Evolutionary conservation across 2,797 vertebrate genomes (phyloP).

Genomic region (Tachyglossus aculeatus): DNA sequence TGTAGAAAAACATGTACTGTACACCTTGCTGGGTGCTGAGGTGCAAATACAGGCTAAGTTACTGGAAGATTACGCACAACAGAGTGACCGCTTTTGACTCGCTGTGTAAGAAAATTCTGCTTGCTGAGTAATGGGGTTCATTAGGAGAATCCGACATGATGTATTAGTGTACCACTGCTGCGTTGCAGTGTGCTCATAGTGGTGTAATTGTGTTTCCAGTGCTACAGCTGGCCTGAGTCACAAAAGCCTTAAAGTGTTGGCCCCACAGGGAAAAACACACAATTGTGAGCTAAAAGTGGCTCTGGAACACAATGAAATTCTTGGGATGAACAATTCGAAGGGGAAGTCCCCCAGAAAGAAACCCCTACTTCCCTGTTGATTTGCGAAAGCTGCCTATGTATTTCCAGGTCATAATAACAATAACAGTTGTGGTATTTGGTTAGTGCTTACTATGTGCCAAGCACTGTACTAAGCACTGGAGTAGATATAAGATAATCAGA

Average conservation of each 20-base stretch:
- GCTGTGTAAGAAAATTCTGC: slow-evolving; percentile 36
- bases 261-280: not conserved
- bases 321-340: too few relatives aligned
- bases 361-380: too few relatives aligned
- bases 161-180: slow-evolving; percentile 37
- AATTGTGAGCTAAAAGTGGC: not conserved
- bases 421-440: too few relatives aligned
- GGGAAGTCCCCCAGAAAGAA: too few relatives aligned
- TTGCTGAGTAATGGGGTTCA: slow-evolving; percentile 62
- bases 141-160: slow-evolving; percentile 48
- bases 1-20: slow-evolving; percentile 23
- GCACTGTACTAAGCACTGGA: too few relatives aligned
- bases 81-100: slow-evolving; percentile 47
- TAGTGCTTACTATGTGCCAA: too few relatives aligned
- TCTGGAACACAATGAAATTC: not conserved
- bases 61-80: slow-evolving; percentile 7
- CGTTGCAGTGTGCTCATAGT: slow-evolving; percentile 34
- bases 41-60: slow-evolving; percentile 5
- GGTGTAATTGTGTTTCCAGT: slow-evolving; percentile 38
- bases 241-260: slow-evolving; percentile 27
- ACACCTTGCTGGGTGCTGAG: slow-evolving; percentile 8
- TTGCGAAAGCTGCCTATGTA: too few relatives aligned
- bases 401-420: too few relatives aligned
- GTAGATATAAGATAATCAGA: too few relatives aligned
- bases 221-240: slow-evolving; percentile 8